These are phyloP conservation scores for Galerucella calmariensis DNA, from an alignment of 2,888 invertebrate species.

Conservation along the genomic window DNA sequence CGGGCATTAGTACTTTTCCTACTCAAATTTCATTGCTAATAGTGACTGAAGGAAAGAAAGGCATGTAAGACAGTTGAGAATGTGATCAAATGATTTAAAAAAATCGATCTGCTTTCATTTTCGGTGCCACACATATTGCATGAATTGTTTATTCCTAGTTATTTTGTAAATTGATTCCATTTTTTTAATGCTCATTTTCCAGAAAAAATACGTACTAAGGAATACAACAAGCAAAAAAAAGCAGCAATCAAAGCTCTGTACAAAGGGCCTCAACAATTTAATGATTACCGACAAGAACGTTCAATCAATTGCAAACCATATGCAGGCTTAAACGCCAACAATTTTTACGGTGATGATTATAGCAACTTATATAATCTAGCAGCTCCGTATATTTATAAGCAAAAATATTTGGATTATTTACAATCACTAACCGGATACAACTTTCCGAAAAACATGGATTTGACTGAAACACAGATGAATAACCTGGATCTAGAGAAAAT, in stretches of 20 bases:
- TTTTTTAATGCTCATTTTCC: too few species aligned
- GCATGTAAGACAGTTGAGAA: too few species aligned
- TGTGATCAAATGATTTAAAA: too few species aligned
- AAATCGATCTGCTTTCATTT: too few species aligned
- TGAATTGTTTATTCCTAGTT: too few species aligned
- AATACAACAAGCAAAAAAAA: too few species aligned
- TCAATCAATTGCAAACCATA: not conserved
- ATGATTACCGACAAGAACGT: not conserved
- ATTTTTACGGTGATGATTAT: conserved; percentile 2
- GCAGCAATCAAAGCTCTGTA: not conserved
- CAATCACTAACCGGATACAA: not conserved
- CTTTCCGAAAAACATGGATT: not conserved
- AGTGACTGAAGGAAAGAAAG: too few species aligned
- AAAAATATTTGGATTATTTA: conserved; percentile 9
- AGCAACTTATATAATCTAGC: conserved; percentile 1
- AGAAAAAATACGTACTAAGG: not conserved
- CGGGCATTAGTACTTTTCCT: too few species aligned
- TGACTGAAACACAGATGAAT: not conserved
- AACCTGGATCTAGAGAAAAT: not conserved
- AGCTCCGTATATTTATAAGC: conserved; percentile 3
- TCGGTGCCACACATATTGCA: too few species aligned
- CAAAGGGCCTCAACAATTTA: not conserved
- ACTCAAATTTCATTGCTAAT: too few species aligned
- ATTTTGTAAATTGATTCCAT: too few species aligned
- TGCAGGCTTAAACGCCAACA: not conserved